Evolutionary conservation across 2,113 vertebrate species (phyloP).

Genomic region (Arenaria interpres): DNA sequence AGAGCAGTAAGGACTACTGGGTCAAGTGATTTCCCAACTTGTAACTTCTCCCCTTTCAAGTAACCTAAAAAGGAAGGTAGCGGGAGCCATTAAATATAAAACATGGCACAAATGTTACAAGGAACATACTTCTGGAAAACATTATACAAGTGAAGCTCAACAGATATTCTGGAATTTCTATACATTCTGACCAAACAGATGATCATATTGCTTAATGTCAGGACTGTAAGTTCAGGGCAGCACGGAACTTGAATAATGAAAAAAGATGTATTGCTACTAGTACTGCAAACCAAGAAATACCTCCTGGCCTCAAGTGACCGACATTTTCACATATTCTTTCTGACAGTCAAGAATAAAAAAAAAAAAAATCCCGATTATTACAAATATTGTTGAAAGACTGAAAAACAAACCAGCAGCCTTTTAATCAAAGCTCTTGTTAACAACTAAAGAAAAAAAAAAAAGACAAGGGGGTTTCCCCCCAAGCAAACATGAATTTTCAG

Average conservation of each 20-base stretch:
- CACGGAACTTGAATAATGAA: background rate
- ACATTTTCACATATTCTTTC: background rate
- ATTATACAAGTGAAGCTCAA: background rate
- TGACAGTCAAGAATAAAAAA: background rate
- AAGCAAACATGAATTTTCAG: constrained; percentile 27
- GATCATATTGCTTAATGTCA: background rate
- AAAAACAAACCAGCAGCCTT: background rate
- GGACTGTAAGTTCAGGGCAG: background rate
- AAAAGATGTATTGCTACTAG: background rate
- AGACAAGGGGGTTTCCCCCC: background rate
- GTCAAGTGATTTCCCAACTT: background rate
- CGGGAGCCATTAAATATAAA: background rate
- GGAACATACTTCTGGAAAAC: background rate
- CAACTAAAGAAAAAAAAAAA: background rate
- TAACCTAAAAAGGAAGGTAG: background rate
- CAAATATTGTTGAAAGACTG: background rate
- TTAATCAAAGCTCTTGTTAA: background rate
- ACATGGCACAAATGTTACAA: background rate
- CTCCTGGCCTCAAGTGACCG: background rate
- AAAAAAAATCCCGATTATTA: background rate
- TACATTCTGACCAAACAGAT: background rate
- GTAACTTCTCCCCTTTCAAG: background rate
- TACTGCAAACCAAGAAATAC: background rate
- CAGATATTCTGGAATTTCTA: background rate
- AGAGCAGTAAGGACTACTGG: background rate